Conservation (phyloP, 2,888 invertebrate genomes). For the Siphlonurus alternatus region DNA sequence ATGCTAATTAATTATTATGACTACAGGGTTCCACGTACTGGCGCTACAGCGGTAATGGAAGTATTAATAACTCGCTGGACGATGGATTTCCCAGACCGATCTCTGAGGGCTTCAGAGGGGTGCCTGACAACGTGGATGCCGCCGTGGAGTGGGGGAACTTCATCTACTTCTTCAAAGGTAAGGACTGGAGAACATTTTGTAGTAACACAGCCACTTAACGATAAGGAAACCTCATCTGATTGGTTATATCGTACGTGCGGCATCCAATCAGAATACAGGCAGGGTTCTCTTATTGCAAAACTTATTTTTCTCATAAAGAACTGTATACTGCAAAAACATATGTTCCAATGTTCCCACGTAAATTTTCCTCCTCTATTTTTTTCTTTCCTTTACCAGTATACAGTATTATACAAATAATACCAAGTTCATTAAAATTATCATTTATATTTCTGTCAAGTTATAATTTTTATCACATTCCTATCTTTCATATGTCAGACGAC, state of each 20-base stretch:
- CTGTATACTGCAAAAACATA: no score
- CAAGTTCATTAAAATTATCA: not conserved
- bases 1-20: no score
- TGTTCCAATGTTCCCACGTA: no score
- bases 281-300: no score
- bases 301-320: no score
- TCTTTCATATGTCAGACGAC: constrained; percentile 97
- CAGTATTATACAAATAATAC: no score
- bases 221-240: no score
- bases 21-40: constrained; percentile 64
- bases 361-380: no score
- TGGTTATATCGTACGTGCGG: no score
- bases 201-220: no score
- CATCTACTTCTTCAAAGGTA: constrained; percentile 90
- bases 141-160: constrained; percentile 95
- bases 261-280: no score
- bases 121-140: constrained; percentile 85
- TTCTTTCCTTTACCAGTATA: no score
- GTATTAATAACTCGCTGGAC: constrained; percentile 66
- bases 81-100: constrained; percentile 84
- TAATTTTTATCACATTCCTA: constrained; percentile 33
- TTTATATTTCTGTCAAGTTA: not conserved
- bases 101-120: constrained; percentile 82
- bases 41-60: constrained; percentile 76
- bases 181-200: not conserved